Base-by-base conservation (phyloP, 2,888 invertebrate species). In the Azorinus chamasolen region DNA sequence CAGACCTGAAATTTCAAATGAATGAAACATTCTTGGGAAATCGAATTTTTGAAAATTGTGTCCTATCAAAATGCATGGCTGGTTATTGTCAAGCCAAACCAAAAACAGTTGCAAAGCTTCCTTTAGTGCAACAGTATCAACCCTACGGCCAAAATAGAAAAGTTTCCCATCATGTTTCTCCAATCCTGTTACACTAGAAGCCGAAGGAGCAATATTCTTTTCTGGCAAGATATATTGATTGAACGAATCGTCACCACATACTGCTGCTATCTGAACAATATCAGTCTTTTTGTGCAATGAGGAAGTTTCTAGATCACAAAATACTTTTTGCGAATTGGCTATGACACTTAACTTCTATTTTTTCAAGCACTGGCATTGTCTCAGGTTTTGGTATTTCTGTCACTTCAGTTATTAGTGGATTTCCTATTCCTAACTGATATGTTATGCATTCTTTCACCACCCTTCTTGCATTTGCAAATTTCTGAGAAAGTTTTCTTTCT, bases 1-100 rank as follows among this genome's bases (percentile, higher is more conserved):
- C 4, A 16, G 43, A 54, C 5, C 20, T 5, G 2, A n/a, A n/a
- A n/a, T n/a, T n/a, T n/a, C n/a, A n/a, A n/a, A n/a, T n/a, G n/a
- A n/a, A n/a, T n/a, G n/a, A n/a, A n/a, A n/a, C n/a, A n/a, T n/a
- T 37, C 64, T 20, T 5, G 57, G 71, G 41, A 71, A 71, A 18
- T 64, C 58, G 45, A 64, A 71, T 1, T 4, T 0, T 58, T 43
- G 57, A 10, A 64, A 64, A 24, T 64, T 71, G 25, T 71, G 71
- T 32, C 64, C 71, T 32, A 71, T 25, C n/a, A 71, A 48, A n/a
- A 64, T 5, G 16, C 25, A 39, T 20, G 37, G 20, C 10, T 22
- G 24, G 2, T 16, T 64, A 18, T 41, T 55, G 2, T 45, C 14
- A 0, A 63, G 12, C 64, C 64, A 71, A 8, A n/a, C 20, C 2